Base-by-base conservation (phyloP, 1,140 invertebrate species). In the Achatina immaculata region DNA sequence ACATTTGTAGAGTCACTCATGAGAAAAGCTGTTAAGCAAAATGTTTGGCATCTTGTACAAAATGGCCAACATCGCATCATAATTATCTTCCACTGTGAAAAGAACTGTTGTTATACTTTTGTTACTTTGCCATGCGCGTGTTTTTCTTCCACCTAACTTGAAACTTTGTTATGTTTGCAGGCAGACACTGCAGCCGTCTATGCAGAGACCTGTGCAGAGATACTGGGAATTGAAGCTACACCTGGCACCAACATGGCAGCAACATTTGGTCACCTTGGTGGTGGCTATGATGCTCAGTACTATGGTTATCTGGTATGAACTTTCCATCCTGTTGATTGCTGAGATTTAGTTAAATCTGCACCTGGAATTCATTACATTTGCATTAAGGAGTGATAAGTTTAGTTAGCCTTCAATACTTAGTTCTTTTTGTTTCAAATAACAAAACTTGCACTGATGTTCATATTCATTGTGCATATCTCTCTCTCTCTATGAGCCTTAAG, bases 211-310 rank as follows among this genome's bases (percentile, higher is more conserved):
- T 88, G 90, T 43, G 82, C 90, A 80, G 88, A 92, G 55, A 87
- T 92, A 43, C 85, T 93, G 82, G 92, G 90, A 9, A 90, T 93
- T 73, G 83, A 89, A 34, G 85, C 90, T 7, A 91, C 91, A 69
- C 88, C 89, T 38, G 90, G 89, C 31, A 93, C 93, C 28, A 93
- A 93, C 85, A 92, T 93, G 91, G 82, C 92, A 34, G 92, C 92
- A 7, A 90, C 90, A 28, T 93, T 93, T 87, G 91, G 90, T 65
- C 93, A 93, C 85, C 80, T 93, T 40, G 92, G 90, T 78, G 90
- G 91, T 43, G 93, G 93, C 40, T 93, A 93, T 87, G 93, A 93
- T 90, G 92, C 92, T 48, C 92, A 93, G 81, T 93, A 93, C 84
- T 93, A 93, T 87, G 92, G 93, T 69, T 93, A 93, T 83, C 81